phyloP scores from a whole-genome alignment of 2,888 invertebrate species.

The Pseudolycoriella hygida region DNA sequence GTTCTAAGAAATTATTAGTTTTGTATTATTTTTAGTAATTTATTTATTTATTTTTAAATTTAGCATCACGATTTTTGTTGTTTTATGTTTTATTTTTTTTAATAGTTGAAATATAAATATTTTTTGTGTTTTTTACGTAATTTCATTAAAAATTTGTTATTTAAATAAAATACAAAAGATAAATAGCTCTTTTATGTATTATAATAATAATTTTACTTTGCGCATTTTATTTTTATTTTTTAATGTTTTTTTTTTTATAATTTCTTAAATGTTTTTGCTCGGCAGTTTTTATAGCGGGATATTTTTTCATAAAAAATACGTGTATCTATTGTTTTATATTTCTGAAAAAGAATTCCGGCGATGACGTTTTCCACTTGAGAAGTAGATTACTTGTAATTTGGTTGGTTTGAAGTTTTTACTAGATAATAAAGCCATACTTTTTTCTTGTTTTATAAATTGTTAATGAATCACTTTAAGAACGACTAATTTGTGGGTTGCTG shows the following conservation, averaged over 20 bases:
- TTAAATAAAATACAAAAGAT: conserved; percentile 4
- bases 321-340: conserved; percentile 1
- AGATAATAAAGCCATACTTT: conserved; percentile 2
- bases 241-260: not conserved
- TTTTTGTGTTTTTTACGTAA: conserved; percentile 1
- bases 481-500: conserved; percentile 4
- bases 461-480: conserved; percentile 4
- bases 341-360: conserved; percentile 2
- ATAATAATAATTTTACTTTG: not conserved
- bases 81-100: not conserved
- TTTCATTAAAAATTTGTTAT: conserved; percentile 1
- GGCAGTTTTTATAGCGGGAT: conserved; percentile 6
- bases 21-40: conserved; percentile 2
- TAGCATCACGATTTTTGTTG: conserved; percentile 4
- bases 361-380: conserved; percentile 2
- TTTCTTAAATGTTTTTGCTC: conserved; percentile 2
- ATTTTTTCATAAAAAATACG: conserved; percentile 5
- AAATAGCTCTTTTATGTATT: conserved; percentile 5
- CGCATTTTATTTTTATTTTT: conserved; percentile 1
- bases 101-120: not conserved
- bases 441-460: conserved; percentile 1
- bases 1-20: conserved; percentile 5
- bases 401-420: not conserved
- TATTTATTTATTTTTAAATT: conserved; percentile 2
- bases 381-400: not conserved